A percentile compares a stretch with the other conserved stretches of the same genome.
Conservation (phyloP, 2,113 vertebrate genomes). For the Eupsittula cactorum region DNA sequence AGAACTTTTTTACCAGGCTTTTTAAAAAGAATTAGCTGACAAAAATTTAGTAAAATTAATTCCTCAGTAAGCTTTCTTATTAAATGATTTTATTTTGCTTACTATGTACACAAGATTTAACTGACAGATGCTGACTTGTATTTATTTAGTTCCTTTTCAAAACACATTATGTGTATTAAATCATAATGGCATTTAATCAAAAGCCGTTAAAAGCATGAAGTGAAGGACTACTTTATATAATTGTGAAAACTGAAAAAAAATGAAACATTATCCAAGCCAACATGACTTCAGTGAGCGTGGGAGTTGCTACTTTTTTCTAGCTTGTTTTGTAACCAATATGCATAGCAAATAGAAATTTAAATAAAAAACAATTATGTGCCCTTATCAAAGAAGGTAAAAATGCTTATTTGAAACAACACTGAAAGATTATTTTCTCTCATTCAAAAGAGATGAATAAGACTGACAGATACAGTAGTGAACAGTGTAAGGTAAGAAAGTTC, state of each 20-base stretch:
- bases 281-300: background rate
- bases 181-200: background rate
- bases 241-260: background rate
- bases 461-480: background rate
- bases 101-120: background rate
- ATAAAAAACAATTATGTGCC: accelerated
- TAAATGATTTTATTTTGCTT: background rate
- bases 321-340: background rate
- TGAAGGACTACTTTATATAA: background rate
- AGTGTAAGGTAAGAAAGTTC: background rate
- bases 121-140: background rate
- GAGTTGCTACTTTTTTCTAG: background rate
- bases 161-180: background rate
- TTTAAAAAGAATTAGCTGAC: background rate
- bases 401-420: background rate
- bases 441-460: background rate
- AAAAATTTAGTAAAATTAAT: background rate
- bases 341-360: background rate
- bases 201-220: background rate
- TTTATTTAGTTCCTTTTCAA: background rate
- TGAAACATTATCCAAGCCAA: background rate
- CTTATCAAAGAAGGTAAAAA: background rate
- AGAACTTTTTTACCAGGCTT: background rate
- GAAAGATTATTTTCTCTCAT: background rate
- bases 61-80: background rate